phyloP scores from a whole-genome alignment of 2,113 vertebrate genomes.

The Mungos mungo region DNA sequence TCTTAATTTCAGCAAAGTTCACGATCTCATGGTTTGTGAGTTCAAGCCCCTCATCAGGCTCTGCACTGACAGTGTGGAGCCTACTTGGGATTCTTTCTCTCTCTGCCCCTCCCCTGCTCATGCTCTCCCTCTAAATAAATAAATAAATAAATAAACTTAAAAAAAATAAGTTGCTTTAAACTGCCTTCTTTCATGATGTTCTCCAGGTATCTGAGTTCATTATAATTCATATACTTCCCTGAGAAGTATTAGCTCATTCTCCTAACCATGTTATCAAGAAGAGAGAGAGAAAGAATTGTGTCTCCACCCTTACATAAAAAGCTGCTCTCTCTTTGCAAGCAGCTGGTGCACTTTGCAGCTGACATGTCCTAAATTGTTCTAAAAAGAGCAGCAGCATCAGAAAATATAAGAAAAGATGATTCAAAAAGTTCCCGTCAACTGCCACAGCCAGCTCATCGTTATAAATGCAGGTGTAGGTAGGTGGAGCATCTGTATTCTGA shows the following conservation, averaged over 20 bases:
- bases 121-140: too few species aligned
- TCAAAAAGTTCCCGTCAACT: constrained; percentile 1
- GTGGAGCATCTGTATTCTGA: constrained; percentile 34
- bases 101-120: too few species aligned
- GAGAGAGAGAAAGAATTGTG: background rate
- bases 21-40: too few species aligned
- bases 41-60: too few species aligned
- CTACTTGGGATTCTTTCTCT: too few species aligned
- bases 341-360: constrained; percentile 38
- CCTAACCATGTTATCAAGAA: background rate
- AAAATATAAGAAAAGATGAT: constrained; percentile 36
- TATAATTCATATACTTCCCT: background rate
- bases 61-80: too few species aligned
- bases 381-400: constrained; percentile 45
- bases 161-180: background rate
- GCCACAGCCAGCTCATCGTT: background rate
- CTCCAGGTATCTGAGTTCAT: background rate
- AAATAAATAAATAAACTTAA: too few species aligned
- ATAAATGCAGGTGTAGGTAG: background rate
- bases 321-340: background rate
- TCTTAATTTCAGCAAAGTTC: too few species aligned
- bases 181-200: background rate
- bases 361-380: constrained; percentile 39
- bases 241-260: background rate
- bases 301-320: background rate